These are phyloP conservation scores for Oxycera nigricornis DNA, from an alignment of 2,888 invertebrate genomes.

Conservation along the genomic window DNA sequence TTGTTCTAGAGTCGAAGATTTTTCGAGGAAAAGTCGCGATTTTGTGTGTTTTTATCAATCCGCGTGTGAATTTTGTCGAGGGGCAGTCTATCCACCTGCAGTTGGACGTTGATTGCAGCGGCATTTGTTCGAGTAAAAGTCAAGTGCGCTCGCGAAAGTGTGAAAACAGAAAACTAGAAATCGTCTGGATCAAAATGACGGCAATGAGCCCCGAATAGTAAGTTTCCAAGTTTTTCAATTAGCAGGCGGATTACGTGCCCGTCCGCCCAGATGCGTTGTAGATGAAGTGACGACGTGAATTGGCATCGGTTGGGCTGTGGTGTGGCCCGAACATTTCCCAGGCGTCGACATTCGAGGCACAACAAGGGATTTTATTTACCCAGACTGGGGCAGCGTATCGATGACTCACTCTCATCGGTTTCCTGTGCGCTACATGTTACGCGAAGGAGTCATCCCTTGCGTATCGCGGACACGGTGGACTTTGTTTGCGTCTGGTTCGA, in stretches of 20 bases:
- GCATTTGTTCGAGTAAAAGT: background rate
- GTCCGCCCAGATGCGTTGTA: background rate
- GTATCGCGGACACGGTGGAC: background rate
- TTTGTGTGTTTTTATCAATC: background rate
- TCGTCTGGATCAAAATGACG: constrained; percentile 56
- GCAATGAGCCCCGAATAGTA: constrained; percentile 85
- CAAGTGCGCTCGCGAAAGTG: constrained; percentile 33
- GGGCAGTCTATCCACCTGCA: background rate
- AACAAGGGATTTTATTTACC: constrained; percentile 21
- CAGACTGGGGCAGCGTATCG: background rate
- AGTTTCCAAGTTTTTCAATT: constrained; percentile 60
- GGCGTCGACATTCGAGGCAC: no score
- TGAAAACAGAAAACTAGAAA: constrained; percentile 33
- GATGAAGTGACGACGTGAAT: background rate
- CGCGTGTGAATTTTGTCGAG: constrained; percentile 14
- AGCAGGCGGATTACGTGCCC: constrained; percentile 34
- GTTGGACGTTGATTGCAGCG: constrained; percentile 14
- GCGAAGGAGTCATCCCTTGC: background rate
- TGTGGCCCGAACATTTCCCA: no score
- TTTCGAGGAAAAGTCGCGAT: constrained; percentile 30
- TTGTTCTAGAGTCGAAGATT: constrained; percentile 44
- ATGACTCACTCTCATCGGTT: constrained; percentile 25
- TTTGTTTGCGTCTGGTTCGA: background rate
- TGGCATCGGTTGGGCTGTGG: no score
- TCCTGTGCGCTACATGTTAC: constrained; percentile 17